Conservation (phyloP, 1,140 invertebrate species). For the Musca vetustissima region DNA sequence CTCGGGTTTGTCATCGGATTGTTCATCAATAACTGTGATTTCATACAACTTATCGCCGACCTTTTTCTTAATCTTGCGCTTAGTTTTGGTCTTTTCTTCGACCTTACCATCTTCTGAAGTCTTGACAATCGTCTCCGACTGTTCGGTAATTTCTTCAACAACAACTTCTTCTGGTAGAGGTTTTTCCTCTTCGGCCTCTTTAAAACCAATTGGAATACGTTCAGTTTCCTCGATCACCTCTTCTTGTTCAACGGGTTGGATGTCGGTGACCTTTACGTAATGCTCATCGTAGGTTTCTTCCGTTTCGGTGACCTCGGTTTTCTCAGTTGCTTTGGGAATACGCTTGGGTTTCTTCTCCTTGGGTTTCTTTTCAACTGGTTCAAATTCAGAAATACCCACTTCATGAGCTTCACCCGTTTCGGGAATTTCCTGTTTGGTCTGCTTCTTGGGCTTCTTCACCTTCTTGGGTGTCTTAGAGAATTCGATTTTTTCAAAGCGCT, state of each 20-base stretch:
- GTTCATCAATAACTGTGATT: constrained; percentile 54
- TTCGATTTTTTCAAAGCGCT: constrained; percentile 53
- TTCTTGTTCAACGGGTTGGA: neutral
- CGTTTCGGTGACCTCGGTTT: neutral
- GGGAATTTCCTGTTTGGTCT: constrained; percentile 12
- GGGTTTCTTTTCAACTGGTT: constrained; percentile 35
- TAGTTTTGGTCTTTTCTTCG: constrained; percentile 55
- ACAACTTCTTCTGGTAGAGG: constrained; percentile 28
- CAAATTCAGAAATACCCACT: constrained; percentile 38
- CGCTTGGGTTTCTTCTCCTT: constrained; percentile 38
- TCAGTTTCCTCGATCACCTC: too few species aligned
- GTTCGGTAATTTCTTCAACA: constrained; percentile 27
- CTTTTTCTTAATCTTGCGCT: constrained; percentile 55
- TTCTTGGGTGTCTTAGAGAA: constrained; percentile 47
- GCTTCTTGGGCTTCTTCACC: constrained; percentile 38
- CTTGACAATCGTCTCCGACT: constrained; percentile 29
- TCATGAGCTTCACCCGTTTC: constrained; percentile 32
- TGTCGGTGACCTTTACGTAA: constrained; percentile 23
- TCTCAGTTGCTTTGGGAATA: neutral
- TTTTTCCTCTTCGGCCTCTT: neutral
- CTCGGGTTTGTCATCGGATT: constrained; percentile 39
- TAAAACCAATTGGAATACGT: neutral
- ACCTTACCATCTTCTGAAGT: constrained; percentile 37
- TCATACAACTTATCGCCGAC: constrained; percentile 55
- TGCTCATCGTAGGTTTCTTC: constrained; percentile 10